These are phyloP conservation scores for Papilio dardanus DNA, from an alignment of 1,140 invertebrate genomes.

Conservation along the genomic window DNA sequence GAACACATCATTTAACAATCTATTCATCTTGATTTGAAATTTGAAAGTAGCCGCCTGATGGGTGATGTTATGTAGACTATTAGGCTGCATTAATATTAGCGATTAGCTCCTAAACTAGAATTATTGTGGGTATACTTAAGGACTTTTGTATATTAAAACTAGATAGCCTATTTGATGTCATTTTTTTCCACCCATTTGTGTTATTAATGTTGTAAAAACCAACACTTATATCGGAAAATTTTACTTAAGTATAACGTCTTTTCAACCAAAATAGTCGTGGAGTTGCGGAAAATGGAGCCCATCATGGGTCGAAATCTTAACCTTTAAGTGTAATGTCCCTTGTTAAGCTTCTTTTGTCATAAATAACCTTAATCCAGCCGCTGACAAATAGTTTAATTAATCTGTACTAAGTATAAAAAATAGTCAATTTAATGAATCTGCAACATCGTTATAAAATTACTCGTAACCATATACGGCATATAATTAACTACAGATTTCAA, in stretches of 20 bases:
- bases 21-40: background rate
- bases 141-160: too few species aligned
- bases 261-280: too few species aligned
- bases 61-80: background rate
- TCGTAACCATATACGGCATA: constrained; percentile 1
- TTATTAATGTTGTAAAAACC: too few species aligned
- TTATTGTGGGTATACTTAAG: background rate
- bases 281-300: too few species aligned
- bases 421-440: constrained; percentile 19
- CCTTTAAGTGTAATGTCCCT: too few species aligned
- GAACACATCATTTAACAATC: background rate
- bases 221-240: too few species aligned
- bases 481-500: constrained; percentile 17
- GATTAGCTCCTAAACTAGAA: too few species aligned
- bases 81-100: background rate
- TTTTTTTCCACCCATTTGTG: too few species aligned
- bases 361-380: background rate
- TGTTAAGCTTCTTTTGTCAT: background rate
- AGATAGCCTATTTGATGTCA: too few species aligned
- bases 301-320: too few species aligned
- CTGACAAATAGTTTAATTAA: background rate
- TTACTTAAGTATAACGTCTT: too few species aligned
- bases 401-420: background rate
- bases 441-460: constrained; percentile 26
- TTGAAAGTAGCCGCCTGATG: background rate